Conservation (phyloP, 2,113 vertebrate species). For the Anthoscopus minutus region DNA sequence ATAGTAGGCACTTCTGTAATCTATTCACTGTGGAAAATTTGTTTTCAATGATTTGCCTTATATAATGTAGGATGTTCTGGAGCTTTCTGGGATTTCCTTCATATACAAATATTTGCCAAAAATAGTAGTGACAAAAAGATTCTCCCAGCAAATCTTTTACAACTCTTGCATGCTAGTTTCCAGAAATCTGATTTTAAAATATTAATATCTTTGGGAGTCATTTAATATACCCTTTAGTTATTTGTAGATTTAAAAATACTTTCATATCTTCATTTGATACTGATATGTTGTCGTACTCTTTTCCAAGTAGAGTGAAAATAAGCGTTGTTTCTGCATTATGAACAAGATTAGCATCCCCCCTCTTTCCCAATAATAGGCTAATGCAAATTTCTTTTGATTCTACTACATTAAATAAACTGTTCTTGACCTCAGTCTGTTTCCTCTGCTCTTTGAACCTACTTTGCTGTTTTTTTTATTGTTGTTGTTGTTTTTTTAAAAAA, state of each 20-base stretch:
- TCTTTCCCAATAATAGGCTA: neutral
- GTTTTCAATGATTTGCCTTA: neutral
- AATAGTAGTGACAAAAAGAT: neutral
- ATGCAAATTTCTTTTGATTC: neutral
- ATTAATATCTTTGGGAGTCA: neutral
- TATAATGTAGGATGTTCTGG: neutral
- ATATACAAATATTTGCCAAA: neutral
- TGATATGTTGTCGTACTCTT: neutral
- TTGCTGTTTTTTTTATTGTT: neutral
- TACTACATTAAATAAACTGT: neutral
- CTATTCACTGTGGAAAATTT: neutral
- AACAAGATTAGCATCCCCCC: neutral
- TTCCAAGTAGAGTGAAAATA: neutral
- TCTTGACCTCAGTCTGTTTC: neutral
- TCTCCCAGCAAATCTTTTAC: neutral
- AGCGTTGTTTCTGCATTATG: neutral
- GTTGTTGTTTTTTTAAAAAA: neutral
- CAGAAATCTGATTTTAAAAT: neutral
- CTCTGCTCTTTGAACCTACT: neutral
- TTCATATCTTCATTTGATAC: neutral
- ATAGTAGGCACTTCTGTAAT: neutral
- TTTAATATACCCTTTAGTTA: neutral
- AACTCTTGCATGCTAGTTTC: neutral
- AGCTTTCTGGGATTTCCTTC: neutral
- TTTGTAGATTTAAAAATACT: neutral